phyloP scores from a whole-genome alignment of 2,888 invertebrate species.

The Sepioteuthis lessoniana region DNA sequence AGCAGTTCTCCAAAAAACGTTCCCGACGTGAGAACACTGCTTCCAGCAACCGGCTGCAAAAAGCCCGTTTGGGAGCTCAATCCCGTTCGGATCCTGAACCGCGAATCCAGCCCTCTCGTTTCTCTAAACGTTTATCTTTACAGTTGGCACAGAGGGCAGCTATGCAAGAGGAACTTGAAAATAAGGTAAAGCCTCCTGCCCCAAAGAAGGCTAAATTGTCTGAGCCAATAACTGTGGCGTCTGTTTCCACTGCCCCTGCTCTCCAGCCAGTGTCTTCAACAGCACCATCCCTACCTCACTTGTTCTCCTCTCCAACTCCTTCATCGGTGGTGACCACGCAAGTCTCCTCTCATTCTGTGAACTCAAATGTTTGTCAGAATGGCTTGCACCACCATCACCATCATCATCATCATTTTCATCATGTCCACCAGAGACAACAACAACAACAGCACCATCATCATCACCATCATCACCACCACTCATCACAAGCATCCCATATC shows the following conservation, averaged over 20 bases:
- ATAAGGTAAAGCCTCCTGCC: constrained; percentile 6
- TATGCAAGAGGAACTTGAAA: constrained; percentile 12
- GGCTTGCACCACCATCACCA: neutral
- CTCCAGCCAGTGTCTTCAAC: constrained; percentile 49
- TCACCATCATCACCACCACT: neutral
- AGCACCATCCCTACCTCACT: constrained; percentile 42
- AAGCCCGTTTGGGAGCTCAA: neutral
- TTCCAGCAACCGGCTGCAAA: neutral
- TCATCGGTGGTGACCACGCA: constrained; percentile 55
- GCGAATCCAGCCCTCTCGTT: constrained; percentile 34
- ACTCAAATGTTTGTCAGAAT: constrained; percentile 54
- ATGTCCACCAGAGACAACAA: neutral
- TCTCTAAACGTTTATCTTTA: constrained; percentile 45
- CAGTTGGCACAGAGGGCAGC: neutral
- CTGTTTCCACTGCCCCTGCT: constrained; percentile 48
- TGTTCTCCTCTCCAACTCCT: constrained; percentile 40
- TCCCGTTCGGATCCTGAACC: constrained; percentile 36
- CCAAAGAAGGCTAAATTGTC: constrained; percentile 55
- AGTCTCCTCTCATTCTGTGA: constrained; percentile 55
- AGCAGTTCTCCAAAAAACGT: neutral
- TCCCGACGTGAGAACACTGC: neutral
- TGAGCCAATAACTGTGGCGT: constrained; percentile 50
- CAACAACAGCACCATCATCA: neutral
- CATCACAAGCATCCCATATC: neutral
- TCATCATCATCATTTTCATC: neutral